Evolutionary conservation across 64 coral and sea anemone genomes (phyloP).

Genomic region (Dendrophyllia cribrosa): DNA sequence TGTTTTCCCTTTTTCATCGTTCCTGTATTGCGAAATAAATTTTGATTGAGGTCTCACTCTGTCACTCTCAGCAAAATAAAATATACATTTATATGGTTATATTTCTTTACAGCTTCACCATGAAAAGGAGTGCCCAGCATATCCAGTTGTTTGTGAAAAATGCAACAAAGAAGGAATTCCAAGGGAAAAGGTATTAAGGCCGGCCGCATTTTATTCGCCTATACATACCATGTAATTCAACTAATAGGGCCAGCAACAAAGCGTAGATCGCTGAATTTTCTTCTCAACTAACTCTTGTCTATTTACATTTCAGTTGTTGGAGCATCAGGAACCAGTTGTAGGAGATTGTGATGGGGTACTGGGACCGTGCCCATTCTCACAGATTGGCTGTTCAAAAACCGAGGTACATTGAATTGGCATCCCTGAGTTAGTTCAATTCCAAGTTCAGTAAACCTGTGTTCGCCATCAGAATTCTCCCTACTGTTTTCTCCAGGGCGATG

Average conservation of each 20-base stretch:
- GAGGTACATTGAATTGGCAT: constrained; percentile 11
- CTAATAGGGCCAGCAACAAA: no score
- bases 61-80: no score
- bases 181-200: constrained; percentile 15
- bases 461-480: no score
- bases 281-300: not conserved
- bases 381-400: constrained; percentile 29
- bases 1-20: no score
- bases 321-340: constrained; percentile 34
- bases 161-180: constrained; percentile 7
- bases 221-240: not conserved
- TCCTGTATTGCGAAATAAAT: no score
- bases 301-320: not conserved
- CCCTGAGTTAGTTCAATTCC: no score
- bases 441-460: no score
- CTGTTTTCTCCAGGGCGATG: no score
- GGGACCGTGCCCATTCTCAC: constrained; percentile 32
- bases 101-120: not conserved
- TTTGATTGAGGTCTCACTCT: no score
- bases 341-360: constrained; percentile 48
- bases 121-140: constrained; percentile 17
- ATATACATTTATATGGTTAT: not conserved
- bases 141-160: no score
- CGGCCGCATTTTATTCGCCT: no score
- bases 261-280: not conserved